These are phyloP conservation scores for Drosophila fungiperda DNA, from an alignment of 2,888 invertebrate species.

Conservation along the genomic window DNA sequence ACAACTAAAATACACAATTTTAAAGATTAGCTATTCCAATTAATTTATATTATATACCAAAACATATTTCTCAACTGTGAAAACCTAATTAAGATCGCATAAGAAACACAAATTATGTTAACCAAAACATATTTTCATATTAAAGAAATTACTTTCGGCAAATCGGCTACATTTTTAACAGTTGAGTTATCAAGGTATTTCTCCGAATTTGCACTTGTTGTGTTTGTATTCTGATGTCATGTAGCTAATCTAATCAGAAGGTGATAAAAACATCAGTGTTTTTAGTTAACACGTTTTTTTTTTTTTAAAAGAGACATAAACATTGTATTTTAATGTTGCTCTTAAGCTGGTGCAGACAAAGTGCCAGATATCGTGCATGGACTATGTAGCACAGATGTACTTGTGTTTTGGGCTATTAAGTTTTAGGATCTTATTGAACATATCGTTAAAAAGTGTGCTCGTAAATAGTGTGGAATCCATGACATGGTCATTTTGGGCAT, in stretches of 20 bases:
- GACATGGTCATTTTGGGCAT: conserved; percentile 26
- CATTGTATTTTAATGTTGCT: neutral
- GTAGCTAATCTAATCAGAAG: conserved; percentile 30
- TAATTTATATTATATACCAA: neutral
- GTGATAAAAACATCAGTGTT: neutral
- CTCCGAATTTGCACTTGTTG: neutral
- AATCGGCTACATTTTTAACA: neutral
- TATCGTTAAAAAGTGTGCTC: conserved; percentile 57
- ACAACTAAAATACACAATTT: accelerated
- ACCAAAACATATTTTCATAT: neutral
- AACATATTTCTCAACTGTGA: neutral
- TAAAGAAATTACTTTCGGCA: neutral
- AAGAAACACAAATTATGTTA: too few relatives aligned
- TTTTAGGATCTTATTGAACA: conserved; percentile 45
- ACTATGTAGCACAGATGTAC: conserved; percentile 32
- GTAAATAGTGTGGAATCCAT: conserved; percentile 53
- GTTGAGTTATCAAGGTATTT: neutral
- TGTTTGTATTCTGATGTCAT: neutral
- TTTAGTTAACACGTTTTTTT: neutral
- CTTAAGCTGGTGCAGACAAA: neutral
- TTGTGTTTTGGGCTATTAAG: conserved; percentile 18
- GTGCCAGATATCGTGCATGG: conserved; percentile 9
- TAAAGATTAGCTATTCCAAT: neutral
- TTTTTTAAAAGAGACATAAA: neutral
- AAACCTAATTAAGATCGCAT: neutral